phyloP scores from a whole-genome alignment of 2,113 vertebrate genomes.

The Hipposideros armiger region DNA sequence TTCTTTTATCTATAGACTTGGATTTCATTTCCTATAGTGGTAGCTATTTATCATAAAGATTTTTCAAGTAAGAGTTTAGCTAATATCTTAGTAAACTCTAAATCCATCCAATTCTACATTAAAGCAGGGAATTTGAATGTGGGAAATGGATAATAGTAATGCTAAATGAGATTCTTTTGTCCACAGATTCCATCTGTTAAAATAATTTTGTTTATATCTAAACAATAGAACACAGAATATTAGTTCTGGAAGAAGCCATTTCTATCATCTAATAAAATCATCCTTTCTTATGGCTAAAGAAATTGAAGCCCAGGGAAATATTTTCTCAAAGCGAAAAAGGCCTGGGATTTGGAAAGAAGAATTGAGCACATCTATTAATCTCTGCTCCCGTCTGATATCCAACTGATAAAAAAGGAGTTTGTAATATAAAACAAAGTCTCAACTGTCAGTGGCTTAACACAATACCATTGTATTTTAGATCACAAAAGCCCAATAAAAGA shows the following conservation, averaged over 20 bases:
- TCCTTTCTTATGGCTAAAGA: constrained; percentile 1
- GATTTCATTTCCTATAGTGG: not conserved
- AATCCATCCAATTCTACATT: not conserved
- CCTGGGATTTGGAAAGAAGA: not conserved
- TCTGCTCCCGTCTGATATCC: constrained; percentile 7
- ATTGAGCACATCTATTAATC: not conserved
- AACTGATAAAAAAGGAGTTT: not conserved
- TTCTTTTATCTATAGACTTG: not conserved
- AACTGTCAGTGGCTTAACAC: not conserved
- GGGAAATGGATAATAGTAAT: constrained; percentile 2
- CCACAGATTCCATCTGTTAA: not conserved
- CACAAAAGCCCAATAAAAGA: not conserved
- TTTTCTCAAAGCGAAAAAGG: constrained; percentile 12
- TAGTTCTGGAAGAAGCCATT: not conserved
- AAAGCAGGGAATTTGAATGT: constrained; percentile 12
- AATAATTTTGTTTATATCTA: not conserved
- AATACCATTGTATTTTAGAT: constrained; percentile 1
- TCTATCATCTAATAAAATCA: not conserved
- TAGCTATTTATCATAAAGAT: not conserved
- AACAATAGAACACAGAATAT: constrained; percentile 1
- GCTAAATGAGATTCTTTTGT: not conserved
- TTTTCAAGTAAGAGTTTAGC: not conserved
- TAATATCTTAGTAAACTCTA: not conserved
- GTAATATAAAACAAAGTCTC: not conserved
- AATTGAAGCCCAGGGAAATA: not conserved